Percentiles rank a stretch among this genome's conserved stretches.
phyloP scores from a whole-genome alignment of 2,113 vertebrate genomes.

The Myanophis thanlyinensis region DNA sequence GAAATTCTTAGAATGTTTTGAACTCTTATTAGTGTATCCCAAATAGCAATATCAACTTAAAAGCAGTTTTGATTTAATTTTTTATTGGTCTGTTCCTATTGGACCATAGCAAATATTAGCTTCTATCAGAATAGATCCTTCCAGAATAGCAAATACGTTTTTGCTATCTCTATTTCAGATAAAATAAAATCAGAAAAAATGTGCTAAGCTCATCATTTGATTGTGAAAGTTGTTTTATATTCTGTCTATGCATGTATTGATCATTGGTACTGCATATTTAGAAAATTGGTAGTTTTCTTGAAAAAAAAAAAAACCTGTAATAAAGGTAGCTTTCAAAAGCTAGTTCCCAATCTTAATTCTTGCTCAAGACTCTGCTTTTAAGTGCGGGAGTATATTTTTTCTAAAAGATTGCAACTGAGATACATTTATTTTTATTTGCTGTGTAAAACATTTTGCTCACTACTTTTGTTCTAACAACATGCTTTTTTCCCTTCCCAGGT shows the following conservation, averaged over 20 bases:
- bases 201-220: not conserved
- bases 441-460: not conserved
- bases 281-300: not conserved
- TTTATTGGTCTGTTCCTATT: not conserved
- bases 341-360: not conserved
- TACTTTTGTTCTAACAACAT: not conserved
- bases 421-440: not conserved
- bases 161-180: not conserved
- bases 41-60: not conserved
- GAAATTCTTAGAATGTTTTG: not conserved
- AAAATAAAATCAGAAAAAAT: not conserved
- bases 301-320: not conserved
- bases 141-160: not conserved
- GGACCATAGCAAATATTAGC: not conserved
- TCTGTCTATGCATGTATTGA: not conserved
- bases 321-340: not conserved
- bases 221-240: not conserved
- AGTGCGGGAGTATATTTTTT: not conserved
- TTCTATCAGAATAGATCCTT: not conserved
- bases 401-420: not conserved
- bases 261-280: not conserved
- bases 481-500: slow-evolving; percentile 69
- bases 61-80: not conserved
- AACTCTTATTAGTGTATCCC: not conserved
- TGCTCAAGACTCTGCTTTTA: not conserved